Evolutionary conservation across 2,113 vertebrate genomes (phyloP).

Genomic region (Callionymus lyra): DNA sequence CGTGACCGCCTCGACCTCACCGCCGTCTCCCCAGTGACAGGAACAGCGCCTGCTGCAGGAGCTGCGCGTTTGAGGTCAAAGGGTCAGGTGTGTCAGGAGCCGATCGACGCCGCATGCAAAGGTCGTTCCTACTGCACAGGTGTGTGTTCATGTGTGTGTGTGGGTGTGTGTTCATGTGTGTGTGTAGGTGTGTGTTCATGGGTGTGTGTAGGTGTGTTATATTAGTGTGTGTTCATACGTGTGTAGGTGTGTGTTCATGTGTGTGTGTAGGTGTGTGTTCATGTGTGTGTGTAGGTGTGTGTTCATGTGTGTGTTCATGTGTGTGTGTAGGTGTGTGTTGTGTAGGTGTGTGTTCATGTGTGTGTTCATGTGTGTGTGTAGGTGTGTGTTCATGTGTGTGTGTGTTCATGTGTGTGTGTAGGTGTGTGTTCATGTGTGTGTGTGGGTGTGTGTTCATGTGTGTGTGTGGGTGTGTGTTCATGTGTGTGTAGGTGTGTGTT

Average conservation of each 20-base stretch:
- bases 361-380: conserved; percentile 29
- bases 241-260: background rate
- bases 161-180: no score
- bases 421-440: background rate
- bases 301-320: background rate
- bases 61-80: conserved; percentile 76
- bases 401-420: no score
- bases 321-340: background rate
- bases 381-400: conserved; percentile 42
- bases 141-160: conserved; percentile 34
- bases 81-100: conserved; percentile 89
- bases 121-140: conserved; percentile 89
- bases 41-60: conserved; percentile 62
- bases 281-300: no score
- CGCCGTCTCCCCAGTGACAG: conserved; percentile 45
- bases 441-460: background rate
- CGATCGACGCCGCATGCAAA: conserved; percentile 90
- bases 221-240: background rate
- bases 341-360: background rate
- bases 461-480: background rate
- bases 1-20: background rate
- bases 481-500: conserved; percentile 58
- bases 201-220: background rate
- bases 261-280: conserved; percentile 58
- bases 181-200: background rate